Evolutionary conservation across 2,113 vertebrate genomes (phyloP).

Genomic region (Gymnogyps californianus): DNA sequence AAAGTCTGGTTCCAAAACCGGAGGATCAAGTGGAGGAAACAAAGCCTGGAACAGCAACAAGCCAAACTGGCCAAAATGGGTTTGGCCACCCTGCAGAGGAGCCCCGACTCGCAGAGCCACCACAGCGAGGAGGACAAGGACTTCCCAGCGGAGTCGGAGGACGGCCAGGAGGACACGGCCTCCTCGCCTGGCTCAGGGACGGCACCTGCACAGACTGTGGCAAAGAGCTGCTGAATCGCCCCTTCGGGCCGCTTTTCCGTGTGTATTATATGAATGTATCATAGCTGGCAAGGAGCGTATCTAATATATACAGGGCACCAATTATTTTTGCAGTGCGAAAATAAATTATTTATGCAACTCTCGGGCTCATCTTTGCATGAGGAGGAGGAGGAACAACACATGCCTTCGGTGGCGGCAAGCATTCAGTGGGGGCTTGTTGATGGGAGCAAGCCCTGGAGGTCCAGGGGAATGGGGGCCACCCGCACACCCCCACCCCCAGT

Average conservation of each 20-base stretch:
- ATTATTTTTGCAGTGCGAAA: not conserved
- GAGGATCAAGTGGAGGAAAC: slow-evolving; percentile 74
- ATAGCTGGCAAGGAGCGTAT: not conserved
- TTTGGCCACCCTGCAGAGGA: not conserved
- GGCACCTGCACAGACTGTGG: not conserved
- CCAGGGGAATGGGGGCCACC: not conserved
- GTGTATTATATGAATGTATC: not conserved
- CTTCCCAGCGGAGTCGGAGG: slow-evolving; percentile 57
- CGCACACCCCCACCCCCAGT: not conserved
- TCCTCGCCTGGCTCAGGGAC: not conserved
- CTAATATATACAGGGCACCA: not conserved
- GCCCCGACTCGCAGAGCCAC: not conserved
- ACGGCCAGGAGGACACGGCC: not conserved
- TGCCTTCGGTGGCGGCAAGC: not conserved
- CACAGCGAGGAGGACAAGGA: slow-evolving; percentile 54
- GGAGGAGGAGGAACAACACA: not conserved
- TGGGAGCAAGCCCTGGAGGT: not conserved
- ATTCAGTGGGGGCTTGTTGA: not conserved
- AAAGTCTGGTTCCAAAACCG: slow-evolving; percentile 76
- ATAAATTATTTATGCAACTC: slow-evolving; percentile 20
- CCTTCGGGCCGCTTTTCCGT: rapidly evolving
- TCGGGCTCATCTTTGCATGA: not conserved
- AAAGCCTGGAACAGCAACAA: slow-evolving; percentile 65
- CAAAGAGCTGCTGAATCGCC: not conserved
- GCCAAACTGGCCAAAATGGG: slow-evolving; percentile 9